These are phyloP conservation scores for Scophthalmus maximus DNA, from an alignment of 2,113 vertebrate species.

Conservation along the genomic window DNA sequence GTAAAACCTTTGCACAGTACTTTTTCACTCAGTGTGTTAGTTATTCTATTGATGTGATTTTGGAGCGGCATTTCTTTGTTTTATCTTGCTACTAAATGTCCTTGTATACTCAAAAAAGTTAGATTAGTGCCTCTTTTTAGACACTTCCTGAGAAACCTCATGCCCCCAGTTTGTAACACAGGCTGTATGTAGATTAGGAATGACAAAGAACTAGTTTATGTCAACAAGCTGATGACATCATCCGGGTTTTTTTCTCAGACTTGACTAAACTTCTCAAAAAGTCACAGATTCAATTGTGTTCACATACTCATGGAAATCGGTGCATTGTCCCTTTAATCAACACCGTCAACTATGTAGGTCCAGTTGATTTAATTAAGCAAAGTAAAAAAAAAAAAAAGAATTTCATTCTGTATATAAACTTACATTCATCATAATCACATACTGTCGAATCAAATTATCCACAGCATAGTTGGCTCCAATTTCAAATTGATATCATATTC, in stretches of 20 bases:
- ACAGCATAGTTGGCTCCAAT: neutral
- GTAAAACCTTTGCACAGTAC: neutral
- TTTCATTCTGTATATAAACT: neutral
- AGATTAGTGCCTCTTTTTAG: too few species aligned
- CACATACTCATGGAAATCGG: neutral
- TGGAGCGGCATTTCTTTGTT: neutral
- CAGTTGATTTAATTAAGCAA: too few species aligned
- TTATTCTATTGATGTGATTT: neutral
- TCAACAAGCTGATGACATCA: neutral
- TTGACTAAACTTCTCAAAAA: too few species aligned
- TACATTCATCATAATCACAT: neutral
- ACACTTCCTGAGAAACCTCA: too few species aligned
- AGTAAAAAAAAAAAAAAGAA: too few species aligned
- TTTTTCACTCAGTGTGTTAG: neutral
- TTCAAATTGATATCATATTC: neutral
- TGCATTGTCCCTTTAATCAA: neutral
- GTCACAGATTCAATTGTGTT: neutral
- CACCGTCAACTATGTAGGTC: conserved; percentile 11
- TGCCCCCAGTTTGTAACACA: too few species aligned
- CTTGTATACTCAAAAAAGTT: too few species aligned
- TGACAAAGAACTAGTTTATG: neutral
- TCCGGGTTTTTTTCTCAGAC: neutral
- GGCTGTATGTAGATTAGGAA: too few species aligned
- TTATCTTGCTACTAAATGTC: neutral
- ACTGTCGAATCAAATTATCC: neutral